phyloP scores from a whole-genome alignment of 2,888 invertebrate species.

The Ctenicera cuprea region DNA sequence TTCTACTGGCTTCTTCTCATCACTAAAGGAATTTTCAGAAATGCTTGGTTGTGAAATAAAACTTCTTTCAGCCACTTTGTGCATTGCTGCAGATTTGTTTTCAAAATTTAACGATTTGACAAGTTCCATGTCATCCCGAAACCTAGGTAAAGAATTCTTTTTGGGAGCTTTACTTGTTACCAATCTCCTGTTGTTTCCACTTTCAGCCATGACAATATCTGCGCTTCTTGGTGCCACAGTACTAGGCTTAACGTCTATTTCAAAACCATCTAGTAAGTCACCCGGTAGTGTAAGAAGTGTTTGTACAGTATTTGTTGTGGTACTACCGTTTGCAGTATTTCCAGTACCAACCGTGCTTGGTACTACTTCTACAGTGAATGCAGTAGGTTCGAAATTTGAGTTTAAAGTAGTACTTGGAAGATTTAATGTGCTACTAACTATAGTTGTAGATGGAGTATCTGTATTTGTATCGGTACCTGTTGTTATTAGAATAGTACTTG shows the following conservation, averaged over 20 bases:
- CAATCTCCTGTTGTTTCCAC: background rate
- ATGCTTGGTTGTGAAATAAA: background rate
- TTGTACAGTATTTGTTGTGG: background rate
- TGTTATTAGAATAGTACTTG: background rate
- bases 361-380: slow-evolving; percentile 2
- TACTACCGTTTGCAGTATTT: background rate
- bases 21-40: background rate
- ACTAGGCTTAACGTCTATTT: background rate
- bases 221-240: background rate
- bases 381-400: background rate
- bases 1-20: background rate
- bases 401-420: background rate
- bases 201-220: background rate
- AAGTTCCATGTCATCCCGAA: slow-evolving; percentile 11
- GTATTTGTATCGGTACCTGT: background rate
- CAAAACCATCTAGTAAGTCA: background rate
- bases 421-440: background rate
- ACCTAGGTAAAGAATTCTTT: background rate
- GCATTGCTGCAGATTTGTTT: background rate
- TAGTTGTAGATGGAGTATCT: slow-evolving; percentile 1
- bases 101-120: background rate
- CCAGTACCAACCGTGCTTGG: background rate
- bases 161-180: background rate
- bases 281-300: background rate
- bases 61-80: background rate